Base-by-base conservation (phyloP, 2,113 vertebrate species). In the Ciconia maguari region DNA sequence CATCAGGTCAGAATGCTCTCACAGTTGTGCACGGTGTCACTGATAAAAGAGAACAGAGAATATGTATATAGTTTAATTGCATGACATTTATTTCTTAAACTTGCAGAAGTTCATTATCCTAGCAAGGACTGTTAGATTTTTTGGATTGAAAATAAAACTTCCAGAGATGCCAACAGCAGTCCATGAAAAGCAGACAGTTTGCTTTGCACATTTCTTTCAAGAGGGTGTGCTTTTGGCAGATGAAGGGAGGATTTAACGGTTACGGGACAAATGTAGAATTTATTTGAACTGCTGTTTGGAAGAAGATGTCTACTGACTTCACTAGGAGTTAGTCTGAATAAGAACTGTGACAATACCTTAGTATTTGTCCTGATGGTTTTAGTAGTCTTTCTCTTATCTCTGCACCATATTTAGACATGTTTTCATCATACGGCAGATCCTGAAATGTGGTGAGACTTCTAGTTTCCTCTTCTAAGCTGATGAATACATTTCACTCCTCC, bases 51-150 rank as follows among this genome's bases (percentile, higher is more conserved):
- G 60, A 93, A 82, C 22, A 87, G 86, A 90, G 91, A 85, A 69
- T 82, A n/a, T 86, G 38, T 62, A 87, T 69, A 89, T 83, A 79
- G 88, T 90, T 95, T 90, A 78, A 93, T 83, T 89, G 89, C 77
- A 87, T 96, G 81, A 46, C 85, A 80, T 87, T 93, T 94, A 38
- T 87, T 95, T 94, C 76, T 29, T 92, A 83, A 95, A 94, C 25
- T 54, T 70, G 51, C 66, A 69, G 52, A 91, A 86, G 49, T 91
- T 65, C 55, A 30, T 87, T 86, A 86, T 68, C 48, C 27, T 77
- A 74, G 17, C 11, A n/a, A 80, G 78, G 71, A 70, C 78, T 83
- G 75, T 62, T 85, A 81, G 64, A 74, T n/a, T 49, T 81, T 84
- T 90, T 76, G 1, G 19, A 60, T 32, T 83, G 61, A 94, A 94